phyloP scores from a whole-genome alignment of 2,888 invertebrate genomes.

The Rhamnusium bicolor region DNA sequence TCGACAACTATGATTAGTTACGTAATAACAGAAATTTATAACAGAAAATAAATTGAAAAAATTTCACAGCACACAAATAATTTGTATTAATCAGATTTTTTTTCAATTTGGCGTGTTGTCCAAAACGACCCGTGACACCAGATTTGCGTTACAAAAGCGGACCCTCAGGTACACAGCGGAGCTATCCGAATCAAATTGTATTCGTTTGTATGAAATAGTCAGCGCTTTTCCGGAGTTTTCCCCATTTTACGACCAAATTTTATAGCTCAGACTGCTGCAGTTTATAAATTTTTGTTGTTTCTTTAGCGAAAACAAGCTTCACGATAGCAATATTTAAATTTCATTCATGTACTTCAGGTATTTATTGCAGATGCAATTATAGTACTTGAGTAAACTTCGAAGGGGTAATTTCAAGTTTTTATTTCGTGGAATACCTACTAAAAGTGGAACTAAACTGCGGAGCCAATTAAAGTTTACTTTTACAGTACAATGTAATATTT shows the following conservation, averaged over 20 bases:
- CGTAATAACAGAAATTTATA: too few relatives aligned
- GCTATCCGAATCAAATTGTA: constrained; percentile 24
- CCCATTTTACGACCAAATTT: constrained; percentile 17
- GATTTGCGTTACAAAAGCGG: neutral
- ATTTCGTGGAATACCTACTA: constrained; percentile 15
- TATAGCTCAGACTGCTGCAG: constrained; percentile 23
- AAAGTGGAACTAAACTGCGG: constrained; percentile 9
- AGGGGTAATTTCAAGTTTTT: constrained; percentile 16
- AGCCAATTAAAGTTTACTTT: constrained; percentile 11
- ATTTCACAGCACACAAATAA: neutral
- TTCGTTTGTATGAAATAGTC: constrained; percentile 26
- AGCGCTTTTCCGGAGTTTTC: constrained; percentile 23
- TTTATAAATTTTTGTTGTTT: constrained; percentile 28
- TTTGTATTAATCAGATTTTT: neutral
- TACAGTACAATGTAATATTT: constrained; percentile 1
- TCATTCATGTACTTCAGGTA: constrained; percentile 16
- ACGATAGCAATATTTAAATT: constrained; percentile 23
- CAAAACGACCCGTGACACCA: neutral
- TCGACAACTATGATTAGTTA: too few relatives aligned
- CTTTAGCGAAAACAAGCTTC: neutral
- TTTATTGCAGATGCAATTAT: constrained; percentile 31
- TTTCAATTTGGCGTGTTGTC: neutral
- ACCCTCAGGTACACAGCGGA: constrained; percentile 1
- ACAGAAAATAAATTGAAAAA: too few relatives aligned
- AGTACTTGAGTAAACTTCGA: constrained; percentile 15